Evolutionary conservation across 2,888 invertebrate genomes (phyloP), one percentile per base, ranked within the genome.

Genomic region (Drosophila mimetica): DNA sequence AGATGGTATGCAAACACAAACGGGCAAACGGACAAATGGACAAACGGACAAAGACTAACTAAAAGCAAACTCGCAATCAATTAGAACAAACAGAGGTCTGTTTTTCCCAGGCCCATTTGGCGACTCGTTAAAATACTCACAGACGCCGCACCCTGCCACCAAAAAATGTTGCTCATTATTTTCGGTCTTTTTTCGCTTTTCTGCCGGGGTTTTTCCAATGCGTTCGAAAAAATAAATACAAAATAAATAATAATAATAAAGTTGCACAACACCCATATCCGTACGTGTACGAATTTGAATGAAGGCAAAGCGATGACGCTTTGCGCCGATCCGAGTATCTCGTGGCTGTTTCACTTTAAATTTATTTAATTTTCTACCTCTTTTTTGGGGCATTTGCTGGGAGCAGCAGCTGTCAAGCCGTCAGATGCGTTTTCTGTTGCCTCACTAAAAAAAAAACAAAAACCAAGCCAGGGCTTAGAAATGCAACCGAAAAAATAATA

Each of bases 401-500:
- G 71, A 66, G 66, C 66, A 66, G 66, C 66, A 66, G 66, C 71
- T 14, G 36, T 51, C 55, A 65, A 53, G 20, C 30, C 52, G 69
- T 72, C 65, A 70, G 70, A 70, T 70, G 70, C 70, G 70, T 70
- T 65, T 65, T 70, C 67, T 53, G 37, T 70, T 70, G 64, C 73
- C 52, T 48, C 53, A 72, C 63, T n/a, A 34, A 34, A 16, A 37
- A n/a, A n/a, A n/a, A n/a, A n/a, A n/a, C n/a, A n/a, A n/a, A 36
- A 16, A 22, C 6, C 60, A 28, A 58, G 64, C 34, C 50, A 41
- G 32, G 60, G 71, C 70, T 69, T 69, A 71, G 67, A 69, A 69
- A 69, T 69, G 67, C 71, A 69, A 39, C 71, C 71, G 14, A 67
- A 60, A 60, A 60, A 44, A 64, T 64, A 64, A 66, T 66, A 16